Evolutionary conservation across 2,113 vertebrate genomes (phyloP).

Genomic region (Gymnarchus niloticus): DNA sequence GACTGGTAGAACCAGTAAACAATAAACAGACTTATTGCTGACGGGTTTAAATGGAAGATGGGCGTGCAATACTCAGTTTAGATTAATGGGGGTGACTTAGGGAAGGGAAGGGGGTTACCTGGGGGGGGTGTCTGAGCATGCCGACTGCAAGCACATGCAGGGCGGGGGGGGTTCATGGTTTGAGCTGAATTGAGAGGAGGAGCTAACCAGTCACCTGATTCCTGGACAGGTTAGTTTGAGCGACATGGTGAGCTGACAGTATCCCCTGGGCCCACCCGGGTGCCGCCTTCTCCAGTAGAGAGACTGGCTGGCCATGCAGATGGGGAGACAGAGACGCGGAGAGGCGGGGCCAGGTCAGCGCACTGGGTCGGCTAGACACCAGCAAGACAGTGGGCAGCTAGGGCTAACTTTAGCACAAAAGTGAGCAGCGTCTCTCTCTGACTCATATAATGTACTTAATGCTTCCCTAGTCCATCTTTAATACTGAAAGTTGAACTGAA

Average conservation of each 20-base stretch:
- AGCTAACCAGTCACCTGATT: slow-evolving; percentile 82
- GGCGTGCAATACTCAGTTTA: background rate
- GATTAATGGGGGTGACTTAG: background rate
- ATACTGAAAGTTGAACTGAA: background rate
- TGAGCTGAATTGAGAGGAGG: slow-evolving; percentile 15
- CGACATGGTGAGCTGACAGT: slow-evolving; percentile 94
- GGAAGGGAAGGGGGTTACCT: background rate
- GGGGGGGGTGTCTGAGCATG: background rate
- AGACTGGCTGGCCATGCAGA: slow-evolving; percentile 73
- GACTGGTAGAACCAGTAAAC: background rate
- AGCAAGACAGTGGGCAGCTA: background rate
- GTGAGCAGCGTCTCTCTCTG: background rate
- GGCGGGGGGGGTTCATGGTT: slow-evolving; percentile 12
- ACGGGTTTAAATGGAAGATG: background rate
- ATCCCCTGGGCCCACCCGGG: slow-evolving; percentile 98
- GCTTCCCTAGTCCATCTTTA: background rate
- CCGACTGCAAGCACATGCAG: background rate
- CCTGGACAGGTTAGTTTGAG: slow-evolving; percentile 97
- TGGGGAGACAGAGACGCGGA: slow-evolving; percentile 31
- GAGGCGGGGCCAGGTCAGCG: slow-evolving; percentile 32
- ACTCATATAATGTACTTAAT: background rate
- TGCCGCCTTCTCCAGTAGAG: slow-evolving; percentile 94
- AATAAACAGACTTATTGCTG: background rate
- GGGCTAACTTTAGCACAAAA: background rate
- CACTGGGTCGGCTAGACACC: background rate